A percentile compares a stretch with the other conserved stretches of the same genome.
These are phyloP conservation scores for Phalacrocorax carbo DNA, from an alignment of 2,113 vertebrate genomes.

Conservation along the genomic window DNA sequence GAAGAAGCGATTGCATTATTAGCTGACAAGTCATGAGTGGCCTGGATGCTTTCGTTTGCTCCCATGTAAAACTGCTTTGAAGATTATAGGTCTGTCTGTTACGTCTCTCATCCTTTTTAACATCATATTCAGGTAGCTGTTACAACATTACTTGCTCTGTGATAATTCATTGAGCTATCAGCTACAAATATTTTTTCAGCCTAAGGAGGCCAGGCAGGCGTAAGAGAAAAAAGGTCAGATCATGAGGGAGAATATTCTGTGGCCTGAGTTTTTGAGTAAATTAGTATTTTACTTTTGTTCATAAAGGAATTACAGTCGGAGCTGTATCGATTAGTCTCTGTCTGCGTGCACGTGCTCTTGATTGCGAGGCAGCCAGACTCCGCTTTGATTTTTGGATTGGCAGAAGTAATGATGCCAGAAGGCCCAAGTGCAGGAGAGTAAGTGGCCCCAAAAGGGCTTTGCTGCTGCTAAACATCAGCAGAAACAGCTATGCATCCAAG, in stretches of 20 bases:
- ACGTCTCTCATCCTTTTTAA: conserved; percentile 48
- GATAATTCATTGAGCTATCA: conserved; percentile 57
- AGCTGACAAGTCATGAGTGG: conserved; percentile 45
- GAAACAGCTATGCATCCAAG: not conserved
- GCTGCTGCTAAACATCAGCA: not conserved
- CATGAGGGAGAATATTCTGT: not conserved
- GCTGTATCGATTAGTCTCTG: conserved; percentile 28
- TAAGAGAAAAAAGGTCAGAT: conserved; percentile 50
- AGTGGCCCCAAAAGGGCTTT: not conserved
- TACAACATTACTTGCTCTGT: conserved; percentile 17
- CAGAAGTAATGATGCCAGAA: not conserved
- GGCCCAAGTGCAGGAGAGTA: not conserved
- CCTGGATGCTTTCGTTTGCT: not conserved
- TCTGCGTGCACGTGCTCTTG: not conserved
- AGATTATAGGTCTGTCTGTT: conserved; percentile 38
- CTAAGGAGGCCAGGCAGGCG: not conserved
- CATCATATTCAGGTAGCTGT: conserved; percentile 31
- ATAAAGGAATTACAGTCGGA: conserved; percentile 20
- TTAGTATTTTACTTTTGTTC: conserved; percentile 61
- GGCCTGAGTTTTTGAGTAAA: conserved; percentile 43
- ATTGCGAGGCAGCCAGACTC: conserved; percentile 39
- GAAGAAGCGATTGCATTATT: conserved; percentile 22
- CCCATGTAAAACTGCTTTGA: not conserved
- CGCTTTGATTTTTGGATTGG: conserved; percentile 10
- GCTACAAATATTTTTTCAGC: conserved; percentile 61